Conservation (phyloP, 2,797 vertebrate species). For the Sorex maritimensis region DNA sequence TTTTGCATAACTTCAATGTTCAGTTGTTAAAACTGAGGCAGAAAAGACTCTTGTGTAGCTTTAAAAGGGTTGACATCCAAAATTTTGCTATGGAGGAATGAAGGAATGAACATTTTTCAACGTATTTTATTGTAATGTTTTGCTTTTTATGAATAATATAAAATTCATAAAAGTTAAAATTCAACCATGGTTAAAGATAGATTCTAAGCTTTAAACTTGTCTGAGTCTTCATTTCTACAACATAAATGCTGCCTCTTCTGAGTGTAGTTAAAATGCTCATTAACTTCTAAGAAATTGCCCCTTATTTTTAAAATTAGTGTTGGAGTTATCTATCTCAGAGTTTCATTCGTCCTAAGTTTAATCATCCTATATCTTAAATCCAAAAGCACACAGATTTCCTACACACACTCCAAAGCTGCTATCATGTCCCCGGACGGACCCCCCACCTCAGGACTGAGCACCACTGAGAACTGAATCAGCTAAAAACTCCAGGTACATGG, state of each 20-base stretch:
- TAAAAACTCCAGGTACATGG: too few relatives aligned
- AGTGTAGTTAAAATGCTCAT: not conserved
- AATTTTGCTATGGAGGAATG: not conserved
- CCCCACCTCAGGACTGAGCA: too few relatives aligned
- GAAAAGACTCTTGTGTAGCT: not conserved
- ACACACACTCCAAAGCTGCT: too few relatives aligned
- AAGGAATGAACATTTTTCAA: slow-evolving; percentile 12
- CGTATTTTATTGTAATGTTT: not conserved
- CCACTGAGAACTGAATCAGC: too few relatives aligned
- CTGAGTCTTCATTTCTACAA: not conserved
- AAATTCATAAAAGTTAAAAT: not conserved
- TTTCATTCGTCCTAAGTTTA: not conserved
- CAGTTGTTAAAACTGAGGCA: slow-evolving; percentile 7
- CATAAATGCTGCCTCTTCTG: not conserved
- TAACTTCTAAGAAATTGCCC: not conserved
- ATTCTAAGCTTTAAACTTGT: not conserved
- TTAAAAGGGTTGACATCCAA: not conserved
- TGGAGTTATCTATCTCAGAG: not conserved
- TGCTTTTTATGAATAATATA: slow-evolving; percentile 8
- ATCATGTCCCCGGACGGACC: too few relatives aligned
- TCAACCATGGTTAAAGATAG: not conserved
- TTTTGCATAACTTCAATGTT: slow-evolving; percentile 1
- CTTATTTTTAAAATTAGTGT: not conserved
- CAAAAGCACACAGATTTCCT: too few relatives aligned
- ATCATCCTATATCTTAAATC: not conserved